These are phyloP conservation scores for Tenthredo notha DNA, from an alignment of 2,888 invertebrate genomes.

Conservation along the genomic window DNA sequence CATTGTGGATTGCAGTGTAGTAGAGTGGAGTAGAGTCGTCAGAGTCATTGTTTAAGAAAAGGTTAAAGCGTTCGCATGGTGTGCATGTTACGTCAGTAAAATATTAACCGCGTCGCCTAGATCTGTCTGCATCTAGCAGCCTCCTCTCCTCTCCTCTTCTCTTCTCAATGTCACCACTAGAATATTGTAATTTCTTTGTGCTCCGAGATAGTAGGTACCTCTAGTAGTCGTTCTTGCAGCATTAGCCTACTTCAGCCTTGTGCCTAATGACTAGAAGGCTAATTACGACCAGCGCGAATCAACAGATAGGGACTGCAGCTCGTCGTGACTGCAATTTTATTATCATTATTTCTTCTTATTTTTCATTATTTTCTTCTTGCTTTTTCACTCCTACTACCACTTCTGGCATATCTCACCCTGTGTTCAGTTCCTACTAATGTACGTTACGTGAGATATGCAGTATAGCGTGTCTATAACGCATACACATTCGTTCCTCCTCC, in stretches of 20 bases:
- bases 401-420: background rate
- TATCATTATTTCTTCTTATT: background rate
- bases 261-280: conserved; percentile 50
- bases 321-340: background rate
- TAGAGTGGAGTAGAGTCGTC: no score
- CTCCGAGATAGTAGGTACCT: background rate
- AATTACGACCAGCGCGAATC: background rate
- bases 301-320: conserved; percentile 11
- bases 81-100: background rate
- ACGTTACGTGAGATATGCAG: background rate
- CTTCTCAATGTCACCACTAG: conserved; percentile 42
- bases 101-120: background rate
- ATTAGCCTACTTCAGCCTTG: conserved; percentile 48
- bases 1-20: background rate
- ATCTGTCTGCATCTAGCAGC: background rate
- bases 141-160: conserved; percentile 36
- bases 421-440: background rate
- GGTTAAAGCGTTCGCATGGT: conserved; percentile 41
- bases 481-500: background rate
- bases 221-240: background rate
- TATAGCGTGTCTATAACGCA: background rate
- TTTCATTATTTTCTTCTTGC: background rate
- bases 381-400: background rate
- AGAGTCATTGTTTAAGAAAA: conserved; percentile 17
- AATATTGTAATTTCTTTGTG: conserved; percentile 43